Percentiles rank a stretch among this genome's conserved stretches.
Conservation (phyloP, 1,140 invertebrate genomes). For the Batillaria attramentaria region DNA sequence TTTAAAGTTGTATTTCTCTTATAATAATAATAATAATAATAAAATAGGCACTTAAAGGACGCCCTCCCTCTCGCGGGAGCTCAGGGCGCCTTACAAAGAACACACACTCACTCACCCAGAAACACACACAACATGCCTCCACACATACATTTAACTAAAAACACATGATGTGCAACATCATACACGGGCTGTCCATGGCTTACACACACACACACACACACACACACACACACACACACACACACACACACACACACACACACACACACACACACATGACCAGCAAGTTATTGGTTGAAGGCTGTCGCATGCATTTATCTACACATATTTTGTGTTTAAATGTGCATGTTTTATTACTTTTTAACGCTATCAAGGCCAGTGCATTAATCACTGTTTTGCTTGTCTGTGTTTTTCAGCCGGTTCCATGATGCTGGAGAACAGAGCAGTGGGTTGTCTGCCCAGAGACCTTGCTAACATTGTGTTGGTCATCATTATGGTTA, state of each 20-base stretch:
- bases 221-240: conserved; percentile 1
- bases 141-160: neutral
- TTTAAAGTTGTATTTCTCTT: no score
- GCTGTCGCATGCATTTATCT: no score
- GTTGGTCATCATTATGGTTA: conserved; percentile 3
- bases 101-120: neutral
- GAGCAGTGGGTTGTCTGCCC: conserved; percentile 1
- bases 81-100: no score
- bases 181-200: neutral
- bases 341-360: no score
- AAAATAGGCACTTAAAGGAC: no score
- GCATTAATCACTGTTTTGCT: no score
- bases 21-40: no score
- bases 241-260: conserved; percentile 1
- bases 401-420: conserved; percentile 6
- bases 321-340: no score
- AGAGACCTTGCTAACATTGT: conserved; percentile 10
- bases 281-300: no score
- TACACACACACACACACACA: neutral
- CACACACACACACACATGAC: conserved; percentile 16
- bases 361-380: no score
- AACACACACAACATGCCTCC: no score
- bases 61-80: no score
- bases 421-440: conserved; percentile 26
- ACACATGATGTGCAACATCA: neutral